Conservation (phyloP, 2,113 vertebrate genomes). For the Pterophyllum scalare region DNA sequence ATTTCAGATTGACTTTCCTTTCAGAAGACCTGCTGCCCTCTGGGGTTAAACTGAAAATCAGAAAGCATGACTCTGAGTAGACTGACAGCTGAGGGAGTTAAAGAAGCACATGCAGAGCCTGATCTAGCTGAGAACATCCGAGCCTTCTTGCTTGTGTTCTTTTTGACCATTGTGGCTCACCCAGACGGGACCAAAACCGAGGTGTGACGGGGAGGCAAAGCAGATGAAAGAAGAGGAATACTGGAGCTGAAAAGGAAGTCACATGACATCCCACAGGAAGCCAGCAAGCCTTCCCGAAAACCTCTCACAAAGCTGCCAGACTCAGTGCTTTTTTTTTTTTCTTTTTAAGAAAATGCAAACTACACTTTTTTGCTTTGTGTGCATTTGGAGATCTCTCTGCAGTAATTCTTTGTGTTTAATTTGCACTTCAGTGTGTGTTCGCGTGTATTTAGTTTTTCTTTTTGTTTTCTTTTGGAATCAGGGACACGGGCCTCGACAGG, state of each 20-base stretch:
- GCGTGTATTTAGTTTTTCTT: neutral
- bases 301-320: constrained; percentile 56
- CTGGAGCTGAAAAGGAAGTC: constrained; percentile 54
- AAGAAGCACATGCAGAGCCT: constrained; percentile 39
- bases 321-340: constrained; percentile 43
- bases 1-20: constrained; percentile 32
- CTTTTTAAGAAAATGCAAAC: constrained; percentile 38
- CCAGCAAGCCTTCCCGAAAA: constrained; percentile 48
- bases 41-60: neutral
- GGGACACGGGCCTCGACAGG: constrained; percentile 37
- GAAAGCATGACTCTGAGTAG: constrained; percentile 1
- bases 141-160: constrained; percentile 3
- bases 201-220: neutral
- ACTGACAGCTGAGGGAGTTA: constrained; percentile 3
- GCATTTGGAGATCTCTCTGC: constrained; percentile 65
- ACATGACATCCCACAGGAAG: constrained; percentile 66
- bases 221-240: constrained; percentile 22
- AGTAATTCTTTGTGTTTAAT: constrained; percentile 73
- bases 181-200: constrained; percentile 30
- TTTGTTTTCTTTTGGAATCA: constrained; percentile 34
- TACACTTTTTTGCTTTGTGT: constrained; percentile 79
- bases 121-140: neutral
- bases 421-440: constrained; percentile 74
- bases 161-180: constrained; percentile 12
- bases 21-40: neutral